Conservation (phyloP, 2,888 invertebrate genomes). For the Nephrotoma flavescens region DNA sequence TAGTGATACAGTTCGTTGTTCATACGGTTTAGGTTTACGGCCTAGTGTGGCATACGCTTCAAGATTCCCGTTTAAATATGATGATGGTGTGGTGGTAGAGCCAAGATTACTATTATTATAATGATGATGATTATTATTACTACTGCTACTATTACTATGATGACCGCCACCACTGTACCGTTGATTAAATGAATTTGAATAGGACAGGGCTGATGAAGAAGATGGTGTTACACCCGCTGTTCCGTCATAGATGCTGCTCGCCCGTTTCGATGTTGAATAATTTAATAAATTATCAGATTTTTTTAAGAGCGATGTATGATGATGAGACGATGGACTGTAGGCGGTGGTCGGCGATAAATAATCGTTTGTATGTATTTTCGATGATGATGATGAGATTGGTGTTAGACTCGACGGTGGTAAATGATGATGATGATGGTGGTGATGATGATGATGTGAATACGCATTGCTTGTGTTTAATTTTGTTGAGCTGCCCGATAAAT, state of each 20-base stretch:
- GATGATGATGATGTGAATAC: not conserved
- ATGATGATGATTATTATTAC: not conserved
- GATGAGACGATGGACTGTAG: not conserved
- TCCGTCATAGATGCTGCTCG: constrained; percentile 8
- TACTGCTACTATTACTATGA: not conserved
- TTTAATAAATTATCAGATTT: not conserved
- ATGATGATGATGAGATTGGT: not conserved
- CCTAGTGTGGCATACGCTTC: constrained; percentile 28
- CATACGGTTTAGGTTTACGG: constrained; percentile 26
- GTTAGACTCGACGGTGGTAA: not conserved
- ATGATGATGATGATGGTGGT: constrained; percentile 1
- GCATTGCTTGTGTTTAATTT: not conserved
- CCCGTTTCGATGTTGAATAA: constrained; percentile 16
- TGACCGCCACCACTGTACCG: not conserved
- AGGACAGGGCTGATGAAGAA: not conserved
- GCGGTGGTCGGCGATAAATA: not conserved
- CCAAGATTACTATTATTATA: not conserved
- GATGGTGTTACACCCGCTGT: constrained; percentile 7
- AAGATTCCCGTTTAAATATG: not conserved
- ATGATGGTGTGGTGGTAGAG: not conserved
- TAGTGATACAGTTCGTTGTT: constrained; percentile 28
- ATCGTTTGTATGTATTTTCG: not conserved
- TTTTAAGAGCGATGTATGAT: not conserved
- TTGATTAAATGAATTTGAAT: not conserved
- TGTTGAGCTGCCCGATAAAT: not conserved